A percentile compares a stretch with the other conserved stretches of the same genome.
These are phyloP conservation scores for Heliconius sara DNA, from an alignment of 2,888 invertebrate species.

Conservation along the genomic window DNA sequence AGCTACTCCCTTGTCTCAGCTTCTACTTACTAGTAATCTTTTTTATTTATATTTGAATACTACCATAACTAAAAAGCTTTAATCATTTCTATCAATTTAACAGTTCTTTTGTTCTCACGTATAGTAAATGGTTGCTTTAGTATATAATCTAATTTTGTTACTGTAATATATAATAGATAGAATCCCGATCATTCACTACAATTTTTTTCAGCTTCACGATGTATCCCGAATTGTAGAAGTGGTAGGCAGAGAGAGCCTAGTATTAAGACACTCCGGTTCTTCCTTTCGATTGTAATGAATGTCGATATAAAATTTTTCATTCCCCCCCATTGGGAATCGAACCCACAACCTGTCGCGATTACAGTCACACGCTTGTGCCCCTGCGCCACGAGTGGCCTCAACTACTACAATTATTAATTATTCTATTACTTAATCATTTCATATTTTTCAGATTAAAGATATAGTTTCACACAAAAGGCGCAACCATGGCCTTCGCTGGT, in stretches of 20 bases:
- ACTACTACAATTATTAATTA: neutral
- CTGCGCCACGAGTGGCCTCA: too few relatives aligned
- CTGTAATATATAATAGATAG: neutral
- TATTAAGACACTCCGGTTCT: too few relatives aligned
- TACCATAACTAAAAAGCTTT: neutral
- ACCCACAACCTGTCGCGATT: too few relatives aligned
- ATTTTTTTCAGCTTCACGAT: too few relatives aligned
- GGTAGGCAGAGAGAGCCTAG: too few relatives aligned
- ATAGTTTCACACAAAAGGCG: constrained; percentile 51
- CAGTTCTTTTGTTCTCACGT: neutral
- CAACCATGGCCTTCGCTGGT: constrained; percentile 98
- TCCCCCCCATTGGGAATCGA: too few relatives aligned
- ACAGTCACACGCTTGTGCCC: too few relatives aligned
- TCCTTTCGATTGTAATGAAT: too few relatives aligned
- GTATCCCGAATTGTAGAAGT: too few relatives aligned
- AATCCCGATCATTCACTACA: neutral
- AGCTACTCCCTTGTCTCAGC: too few relatives aligned
- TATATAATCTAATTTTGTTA: neutral
- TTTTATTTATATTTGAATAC: neutral
- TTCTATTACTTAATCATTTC: neutral
- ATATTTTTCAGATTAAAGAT: constrained; percentile 46
- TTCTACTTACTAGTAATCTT: too few relatives aligned
- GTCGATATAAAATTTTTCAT: too few relatives aligned
- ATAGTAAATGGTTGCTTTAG: neutral
- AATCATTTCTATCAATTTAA: neutral